Evolutionary conservation across 2,113 vertebrate species (phyloP).

Genomic region (Raja brachyura): DNA sequence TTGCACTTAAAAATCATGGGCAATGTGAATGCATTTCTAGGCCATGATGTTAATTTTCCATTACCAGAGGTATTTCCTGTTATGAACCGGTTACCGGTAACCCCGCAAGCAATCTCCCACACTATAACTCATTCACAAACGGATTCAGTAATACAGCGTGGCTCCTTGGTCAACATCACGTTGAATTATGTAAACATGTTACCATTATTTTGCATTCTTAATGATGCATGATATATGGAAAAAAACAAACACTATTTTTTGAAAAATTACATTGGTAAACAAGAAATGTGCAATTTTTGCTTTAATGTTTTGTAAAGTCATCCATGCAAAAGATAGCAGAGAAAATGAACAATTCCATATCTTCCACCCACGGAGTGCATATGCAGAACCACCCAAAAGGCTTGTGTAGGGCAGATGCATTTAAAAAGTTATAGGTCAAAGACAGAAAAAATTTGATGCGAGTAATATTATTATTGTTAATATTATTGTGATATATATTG

Average conservation of each 20-base stretch:
- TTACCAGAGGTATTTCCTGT: background rate
- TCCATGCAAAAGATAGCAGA: background rate
- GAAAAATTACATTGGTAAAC: background rate
- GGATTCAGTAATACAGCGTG: background rate
- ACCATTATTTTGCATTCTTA: background rate
- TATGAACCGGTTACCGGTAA: background rate
- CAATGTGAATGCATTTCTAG: too few relatives aligned
- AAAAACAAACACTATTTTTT: background rate
- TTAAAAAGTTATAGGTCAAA: too few relatives aligned
- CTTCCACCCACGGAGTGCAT: background rate
- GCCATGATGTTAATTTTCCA: background rate
- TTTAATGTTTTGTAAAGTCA: background rate
- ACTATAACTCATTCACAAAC: background rate
- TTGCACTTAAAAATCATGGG: too few relatives aligned
- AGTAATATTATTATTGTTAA: background rate
- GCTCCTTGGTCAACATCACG: background rate
- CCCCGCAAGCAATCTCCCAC: background rate
- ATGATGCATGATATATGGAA: background rate
- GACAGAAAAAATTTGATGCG: too few relatives aligned
- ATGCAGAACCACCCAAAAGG: background rate
- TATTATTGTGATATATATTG: background rate
- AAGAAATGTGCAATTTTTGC: background rate
- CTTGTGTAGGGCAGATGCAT: too few relatives aligned
- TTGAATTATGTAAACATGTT: background rate
- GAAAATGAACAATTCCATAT: background rate